These are phyloP conservation scores for Selenia dentaria DNA, from an alignment of 2,888 invertebrate genomes.

Conservation along the genomic window DNA sequence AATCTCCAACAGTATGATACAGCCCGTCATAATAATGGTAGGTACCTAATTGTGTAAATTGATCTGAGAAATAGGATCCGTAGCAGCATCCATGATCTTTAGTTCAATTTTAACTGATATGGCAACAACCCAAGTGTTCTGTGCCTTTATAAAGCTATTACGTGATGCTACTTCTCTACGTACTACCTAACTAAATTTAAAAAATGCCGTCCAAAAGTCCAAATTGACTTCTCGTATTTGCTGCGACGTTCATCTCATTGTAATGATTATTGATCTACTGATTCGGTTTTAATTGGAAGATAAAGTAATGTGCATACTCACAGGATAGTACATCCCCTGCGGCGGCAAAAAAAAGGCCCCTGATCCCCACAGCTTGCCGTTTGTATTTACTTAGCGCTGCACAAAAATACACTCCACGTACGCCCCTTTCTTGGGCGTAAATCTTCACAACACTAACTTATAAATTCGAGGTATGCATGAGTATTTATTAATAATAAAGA, in stretches of 20 bases:
- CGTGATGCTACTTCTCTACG: conserved; percentile 23
- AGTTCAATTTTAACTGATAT: not conserved
- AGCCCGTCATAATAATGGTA: no score
- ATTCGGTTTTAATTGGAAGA: conserved; percentile 14
- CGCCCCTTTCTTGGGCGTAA: conserved; percentile 72
- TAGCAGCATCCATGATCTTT: not conserved
- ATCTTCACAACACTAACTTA: conserved; percentile 79
- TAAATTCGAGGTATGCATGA: conserved; percentile 79
- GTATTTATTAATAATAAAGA: conserved; percentile 66
- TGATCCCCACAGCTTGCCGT: conserved; percentile 98
- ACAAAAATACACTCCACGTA: conserved; percentile 84
- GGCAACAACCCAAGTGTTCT: conserved; percentile 5
- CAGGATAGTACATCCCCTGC: conserved; percentile 98
- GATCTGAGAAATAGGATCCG: conserved; percentile 1
- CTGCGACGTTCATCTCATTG: conserved; percentile 3
- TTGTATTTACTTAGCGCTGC: conserved; percentile 86
- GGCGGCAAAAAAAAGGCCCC: conserved; percentile 98
- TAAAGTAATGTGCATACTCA: conserved; percentile 84
- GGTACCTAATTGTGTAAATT: no score
- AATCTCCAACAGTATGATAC: no score
- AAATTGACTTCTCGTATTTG: conserved; percentile 9
- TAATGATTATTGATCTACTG: conserved; percentile 30
- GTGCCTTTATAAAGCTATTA: conserved; percentile 7
- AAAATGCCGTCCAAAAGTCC: conserved; percentile 17
- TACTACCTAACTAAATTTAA: conserved; percentile 18